Evolutionary conservation across 2,888 invertebrate genomes (phyloP), one percentile per base, ranked within the genome.

Genomic region (Galerucella pusilla): DNA sequence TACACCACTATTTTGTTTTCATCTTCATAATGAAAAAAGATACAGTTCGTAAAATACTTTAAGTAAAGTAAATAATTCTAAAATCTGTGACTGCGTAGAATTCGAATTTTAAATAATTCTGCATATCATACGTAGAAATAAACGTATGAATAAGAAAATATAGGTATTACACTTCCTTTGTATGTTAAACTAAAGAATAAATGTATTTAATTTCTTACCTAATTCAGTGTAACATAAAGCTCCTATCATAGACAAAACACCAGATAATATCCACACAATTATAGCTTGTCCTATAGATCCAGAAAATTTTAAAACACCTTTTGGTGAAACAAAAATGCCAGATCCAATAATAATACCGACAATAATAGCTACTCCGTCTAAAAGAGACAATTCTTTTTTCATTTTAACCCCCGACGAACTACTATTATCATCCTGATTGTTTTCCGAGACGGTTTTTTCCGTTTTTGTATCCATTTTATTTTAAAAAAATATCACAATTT

Each of bases 191-290:
- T 28, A 28, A 28, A 28, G 2, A 28, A 28, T 35, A 35, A 42
- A 42, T 42, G 7, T 42, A 7, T 7, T 42, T 42, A 42, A 35
- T 45, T 49, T 14, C 79, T 77, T 65, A 82, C 98, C 99, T 78
- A 99, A 89, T 90, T 99, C 99, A 7, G 98, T 98, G 87, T 99
- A 99, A 82, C 98, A 98, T 61, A 98, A 88, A 1, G 99, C 98
- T 11, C 99, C 99, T 46, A 98, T 91, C 89, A 96, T 95, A 0
- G 98, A 97, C 63, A 98, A 89, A 10, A 96, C 84, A 4, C 98
- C 98, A 85, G 97, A 97, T 2, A 94, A 87, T 0, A 93, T 90
- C 98, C 98, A 98, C 68, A 98, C 93, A 4, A 95, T 87, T 28
- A 98, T 88, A 0, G 97, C 96, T 49, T 96, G 91, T 79, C 97